Percentiles rank a stretch among this genome's conserved stretches.
These are phyloP conservation scores for Globicephala melas DNA, from an alignment of 2,113 vertebrate genomes.

Conservation along the genomic window DNA sequence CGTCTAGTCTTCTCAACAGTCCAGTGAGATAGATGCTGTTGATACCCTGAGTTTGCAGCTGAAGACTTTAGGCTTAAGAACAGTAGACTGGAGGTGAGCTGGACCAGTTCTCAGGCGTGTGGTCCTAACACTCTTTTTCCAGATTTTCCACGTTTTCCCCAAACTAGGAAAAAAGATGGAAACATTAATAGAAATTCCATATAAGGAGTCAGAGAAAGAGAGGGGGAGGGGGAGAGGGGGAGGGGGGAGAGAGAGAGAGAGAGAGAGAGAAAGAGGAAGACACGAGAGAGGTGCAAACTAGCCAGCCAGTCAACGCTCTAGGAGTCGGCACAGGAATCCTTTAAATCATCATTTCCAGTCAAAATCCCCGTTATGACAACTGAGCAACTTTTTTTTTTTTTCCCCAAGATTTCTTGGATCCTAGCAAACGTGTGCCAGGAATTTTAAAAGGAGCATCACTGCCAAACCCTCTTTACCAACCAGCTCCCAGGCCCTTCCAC, in stretches of 20 bases:
- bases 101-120: background rate
- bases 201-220: background rate
- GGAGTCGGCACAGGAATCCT: background rate
- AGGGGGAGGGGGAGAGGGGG: fast-evolving
- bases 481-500: background rate
- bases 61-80: fast-evolving
- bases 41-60: background rate
- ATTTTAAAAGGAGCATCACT: background rate
- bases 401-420: constrained; percentile 55
- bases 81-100: background rate
- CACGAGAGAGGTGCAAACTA: fast-evolving
- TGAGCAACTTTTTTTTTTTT: background rate
- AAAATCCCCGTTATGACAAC: background rate
- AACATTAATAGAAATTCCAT: background rate
- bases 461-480: constrained; percentile 17
- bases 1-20: fast-evolving
- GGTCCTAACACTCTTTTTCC: background rate
- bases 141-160: background rate
- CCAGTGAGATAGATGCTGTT: fast-evolving
- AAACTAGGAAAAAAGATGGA: background rate
- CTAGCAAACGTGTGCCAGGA: background rate
- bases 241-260: background rate
- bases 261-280: fast-evolving
- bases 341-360: background rate
- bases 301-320: background rate